Evolutionary conservation across 2,797 vertebrate species (phyloP), one percentile per base, ranked within the genome.

Genomic region (Phrynocephalus forsythii): DNA sequence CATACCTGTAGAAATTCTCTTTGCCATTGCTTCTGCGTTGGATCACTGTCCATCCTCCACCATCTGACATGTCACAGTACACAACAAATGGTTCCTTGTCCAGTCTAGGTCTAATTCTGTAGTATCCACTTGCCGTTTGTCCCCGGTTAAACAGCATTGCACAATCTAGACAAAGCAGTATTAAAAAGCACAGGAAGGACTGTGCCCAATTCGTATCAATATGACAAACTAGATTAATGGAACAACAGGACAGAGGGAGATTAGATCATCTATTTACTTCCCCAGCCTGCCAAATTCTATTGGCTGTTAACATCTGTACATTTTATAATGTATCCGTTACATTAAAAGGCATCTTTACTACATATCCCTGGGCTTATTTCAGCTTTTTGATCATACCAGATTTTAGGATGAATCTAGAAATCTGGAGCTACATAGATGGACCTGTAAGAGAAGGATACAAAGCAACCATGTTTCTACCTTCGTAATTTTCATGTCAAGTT

Each of bases 21-120:
- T 95, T 98, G 73, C 98, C 98, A 0, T 97, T 97, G 2, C 97
- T 95, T 0, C 98, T 96, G 71, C 94, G 97, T 92, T 99, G 98
- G 77, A 99, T 96, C 81, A 98, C 97, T 0, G 98, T 99, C 98
- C 98, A 99, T 0, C 98, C 98, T 16, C 97, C 98, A 0, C 98
- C 98, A 0, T 98, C 98, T 2, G 97, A 95, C 98, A 99, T 99
- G 91, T 99, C 98, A 82, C 98, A 99, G 93, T 97, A 99, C 0
- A 94, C 97, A 92, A 98, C 94, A 90, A 98, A 96, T 0, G 98
- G 98, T 72, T 98, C 98, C 73, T 44, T 93, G 0, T 96, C 93
- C 1, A 87, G 56, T 88, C 94, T 95, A 33, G 98, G 98, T 91
- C 95, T 95, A 92, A 99, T 96, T 50, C 97, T 95, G 91, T 98